Evolutionary conservation across 2,113 vertebrate species (phyloP), one percentile per base, ranked within the genome.

Genomic region (Lipotes vexillifer): DNA sequence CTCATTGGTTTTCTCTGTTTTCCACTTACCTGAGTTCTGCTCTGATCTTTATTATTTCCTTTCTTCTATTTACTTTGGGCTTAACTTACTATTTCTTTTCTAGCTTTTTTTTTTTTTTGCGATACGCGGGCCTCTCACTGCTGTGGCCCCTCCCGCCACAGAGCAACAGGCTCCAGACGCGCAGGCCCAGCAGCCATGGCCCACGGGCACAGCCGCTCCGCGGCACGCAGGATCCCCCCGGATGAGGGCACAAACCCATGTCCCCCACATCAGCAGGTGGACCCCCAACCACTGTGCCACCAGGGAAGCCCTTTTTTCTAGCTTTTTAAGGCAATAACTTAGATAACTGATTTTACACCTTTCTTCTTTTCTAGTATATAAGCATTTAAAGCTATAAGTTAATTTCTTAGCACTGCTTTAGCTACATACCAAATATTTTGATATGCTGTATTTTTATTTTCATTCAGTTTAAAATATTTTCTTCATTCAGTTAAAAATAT

Each of bases 401-500:
- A 91, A 49, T 83, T 84, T 41, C 66, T 59, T 88, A 81, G 31
- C 23, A 92, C 25, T 92, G 25, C 25, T 82, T 88, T 74, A 75
- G 36, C 57, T 82, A 75, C 33, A 92, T 13, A 36, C 0, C 41
- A 31, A 80, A 71, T 74, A 96, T 66, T 78, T 65, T 74, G 21
- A 41, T 69, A 86, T 23, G 49, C 33, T 68, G 8, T 59, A 65
- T 57, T 77, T 92, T 72, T 59, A 41, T 91, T 91, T 95, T 86
- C 63, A 86, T 69, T 84, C 29, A 41, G 78, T 38, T 71, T 63
- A 95, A 91, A 91, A 52, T 92, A 61, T 84, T 74, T 92, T 77
- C 77, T 94, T 95, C 52, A 61, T 69, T 91, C 29, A 52, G 80
- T 63, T 63, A 78, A 85, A 95, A 95, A 52, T 88, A 61, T 52